phyloP scores from a whole-genome alignment of 2,797 vertebrate species.

The Lepilemur ruficaudatus region DNA sequence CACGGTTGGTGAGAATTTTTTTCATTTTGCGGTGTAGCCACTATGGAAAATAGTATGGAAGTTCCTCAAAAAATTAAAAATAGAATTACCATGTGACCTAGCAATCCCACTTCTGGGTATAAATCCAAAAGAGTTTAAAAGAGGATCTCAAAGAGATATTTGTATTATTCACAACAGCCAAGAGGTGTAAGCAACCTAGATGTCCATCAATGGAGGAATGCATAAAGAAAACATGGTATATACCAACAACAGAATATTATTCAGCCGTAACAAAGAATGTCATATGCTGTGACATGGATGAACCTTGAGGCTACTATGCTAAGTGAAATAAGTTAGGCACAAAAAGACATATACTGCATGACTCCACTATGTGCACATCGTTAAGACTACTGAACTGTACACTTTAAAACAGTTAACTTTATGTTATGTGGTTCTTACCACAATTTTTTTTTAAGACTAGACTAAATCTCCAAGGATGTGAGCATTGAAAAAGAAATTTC shows the following conservation, averaged over 20 bases:
- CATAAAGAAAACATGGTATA: not conserved
- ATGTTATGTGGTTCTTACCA: not conserved
- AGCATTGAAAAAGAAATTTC: slow-evolving; percentile 2
- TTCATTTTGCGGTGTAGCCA: not conserved
- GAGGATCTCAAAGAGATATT: not conserved
- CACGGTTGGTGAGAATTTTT: not conserved
- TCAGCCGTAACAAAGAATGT: not conserved
- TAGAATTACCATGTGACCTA: not conserved
- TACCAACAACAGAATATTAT: not conserved
- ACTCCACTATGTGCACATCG: not conserved
- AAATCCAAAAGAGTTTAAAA: slow-evolving; percentile 3
- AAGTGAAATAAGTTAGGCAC: slow-evolving; percentile 14
- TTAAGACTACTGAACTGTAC: not conserved
- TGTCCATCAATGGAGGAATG: not conserved
- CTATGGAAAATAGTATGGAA: not conserved
- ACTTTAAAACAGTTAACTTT: not conserved
- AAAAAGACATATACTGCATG: not conserved
- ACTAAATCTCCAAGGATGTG: not conserved
- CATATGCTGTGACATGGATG: not conserved
- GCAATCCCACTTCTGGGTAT: not conserved
- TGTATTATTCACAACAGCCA: not conserved
- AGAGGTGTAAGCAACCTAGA: not conserved
- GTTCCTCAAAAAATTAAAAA: not conserved
- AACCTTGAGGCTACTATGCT: not conserved
- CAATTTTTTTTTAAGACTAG: not conserved